Percentiles rank a stretch among this genome's conserved stretches.
Conservation (phyloP, 2,797 vertebrate genomes). For the Etheostoma perlongum region DNA sequence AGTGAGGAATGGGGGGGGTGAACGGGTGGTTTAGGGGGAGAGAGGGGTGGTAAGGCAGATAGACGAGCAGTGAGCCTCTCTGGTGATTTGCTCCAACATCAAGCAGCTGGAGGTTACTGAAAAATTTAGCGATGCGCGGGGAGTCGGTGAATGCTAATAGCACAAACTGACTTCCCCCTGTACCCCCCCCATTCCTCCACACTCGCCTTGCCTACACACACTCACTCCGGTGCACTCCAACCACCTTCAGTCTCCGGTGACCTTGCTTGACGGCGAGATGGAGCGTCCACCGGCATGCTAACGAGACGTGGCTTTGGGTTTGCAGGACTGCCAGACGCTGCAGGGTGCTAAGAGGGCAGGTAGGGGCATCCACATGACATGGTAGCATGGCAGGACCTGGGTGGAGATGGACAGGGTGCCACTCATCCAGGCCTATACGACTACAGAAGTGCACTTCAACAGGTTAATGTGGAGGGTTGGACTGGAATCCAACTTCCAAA, state of each 20-base stretch:
- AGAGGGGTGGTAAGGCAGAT: slow-evolving; percentile 54
- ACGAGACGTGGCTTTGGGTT: slow-evolving; percentile 59
- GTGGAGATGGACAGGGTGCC: slow-evolving; percentile 57
- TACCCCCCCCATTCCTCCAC: neutral
- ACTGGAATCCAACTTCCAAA: slow-evolving; percentile 20
- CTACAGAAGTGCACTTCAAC: slow-evolving; percentile 19
- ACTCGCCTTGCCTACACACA: slow-evolving; percentile 25
- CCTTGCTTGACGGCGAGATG: slow-evolving; percentile 71
- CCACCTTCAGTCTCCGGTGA: slow-evolving; percentile 80
- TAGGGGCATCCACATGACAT: slow-evolving; percentile 60
- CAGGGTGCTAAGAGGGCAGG: slow-evolving; percentile 57
- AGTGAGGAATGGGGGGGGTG: slow-evolving; percentile 1
- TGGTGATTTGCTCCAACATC: slow-evolving; percentile 85
- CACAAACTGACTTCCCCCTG: slow-evolving; percentile 23
- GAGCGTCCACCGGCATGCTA: slow-evolving; percentile 78
- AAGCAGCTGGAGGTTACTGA: slow-evolving; percentile 88
- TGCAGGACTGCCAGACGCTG: slow-evolving; percentile 61
- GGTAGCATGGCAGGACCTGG: slow-evolving; percentile 41
- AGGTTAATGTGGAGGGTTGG: slow-evolving; percentile 23
- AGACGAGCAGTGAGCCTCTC: slow-evolving; percentile 70
- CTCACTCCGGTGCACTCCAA: slow-evolving; percentile 53
- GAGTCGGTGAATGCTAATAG: slow-evolving; percentile 84
- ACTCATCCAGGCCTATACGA: slow-evolving; percentile 45
- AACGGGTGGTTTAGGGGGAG: slow-evolving; percentile 20
- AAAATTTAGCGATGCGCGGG: slow-evolving; percentile 83